These are phyloP conservation scores for Plutomurus gul DNA, from an alignment of 1,140 invertebrate species.

Conservation along the genomic window DNA sequence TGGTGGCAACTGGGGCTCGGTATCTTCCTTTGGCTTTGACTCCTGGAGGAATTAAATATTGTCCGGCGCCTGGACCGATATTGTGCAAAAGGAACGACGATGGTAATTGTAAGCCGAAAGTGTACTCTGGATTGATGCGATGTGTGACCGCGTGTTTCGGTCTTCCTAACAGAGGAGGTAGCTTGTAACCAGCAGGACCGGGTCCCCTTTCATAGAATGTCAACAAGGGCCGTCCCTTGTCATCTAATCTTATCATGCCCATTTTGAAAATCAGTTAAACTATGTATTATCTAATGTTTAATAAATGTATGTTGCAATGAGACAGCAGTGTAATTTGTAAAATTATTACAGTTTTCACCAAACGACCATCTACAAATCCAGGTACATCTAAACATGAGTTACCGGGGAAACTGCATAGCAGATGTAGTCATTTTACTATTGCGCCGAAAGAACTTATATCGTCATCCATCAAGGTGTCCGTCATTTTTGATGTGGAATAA, in stretches of 20 bases:
- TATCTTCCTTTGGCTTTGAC: slow-evolving; percentile 34
- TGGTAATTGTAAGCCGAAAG: slow-evolving; percentile 29
- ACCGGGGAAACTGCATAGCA: no score
- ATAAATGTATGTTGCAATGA: no score
- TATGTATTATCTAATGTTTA: no score
- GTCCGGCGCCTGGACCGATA: slow-evolving; percentile 39
- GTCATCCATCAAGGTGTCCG: no score
- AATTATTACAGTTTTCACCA: no score
- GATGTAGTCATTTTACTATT: no score
- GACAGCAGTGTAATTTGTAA: no score
- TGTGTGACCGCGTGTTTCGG: slow-evolving; percentile 44
- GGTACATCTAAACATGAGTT: no score
- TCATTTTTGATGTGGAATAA: no score
- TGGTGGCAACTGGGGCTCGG: neutral
- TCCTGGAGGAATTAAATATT: slow-evolving; percentile 3
- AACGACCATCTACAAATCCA: no score
- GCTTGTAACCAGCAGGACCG: slow-evolving; percentile 36
- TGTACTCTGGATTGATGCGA: slow-evolving; percentile 45
- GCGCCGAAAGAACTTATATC: no score
- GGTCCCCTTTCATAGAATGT: slow-evolving; percentile 46
- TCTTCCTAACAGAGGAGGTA: slow-evolving; percentile 41
- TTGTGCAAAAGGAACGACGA: neutral
- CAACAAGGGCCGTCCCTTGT: neutral
- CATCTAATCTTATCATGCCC: neutral
- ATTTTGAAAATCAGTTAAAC: neutral